A percentile compares a stretch with the other conserved stretches of the same genome.
phyloP scores from a whole-genome alignment of 2,888 invertebrate genomes.

The Caenorhabditis sinica region DNA sequence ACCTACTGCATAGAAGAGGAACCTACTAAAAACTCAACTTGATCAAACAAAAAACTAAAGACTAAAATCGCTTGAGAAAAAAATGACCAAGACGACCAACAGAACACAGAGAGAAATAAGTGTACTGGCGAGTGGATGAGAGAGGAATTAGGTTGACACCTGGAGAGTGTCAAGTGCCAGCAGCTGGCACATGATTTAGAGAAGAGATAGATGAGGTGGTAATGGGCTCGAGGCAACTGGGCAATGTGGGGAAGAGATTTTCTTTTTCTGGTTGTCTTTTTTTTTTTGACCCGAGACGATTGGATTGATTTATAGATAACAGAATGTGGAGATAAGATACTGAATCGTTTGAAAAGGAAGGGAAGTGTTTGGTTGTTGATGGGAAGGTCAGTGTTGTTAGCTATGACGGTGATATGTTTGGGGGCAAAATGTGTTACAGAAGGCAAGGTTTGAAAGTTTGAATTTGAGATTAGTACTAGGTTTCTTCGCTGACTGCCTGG shows the following conservation, averaged over 20 bases:
- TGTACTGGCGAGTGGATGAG: background rate
- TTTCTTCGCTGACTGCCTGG: too few relatives aligned
- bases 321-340: background rate
- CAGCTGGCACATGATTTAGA: slow-evolving; percentile 21
- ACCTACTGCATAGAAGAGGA: too few relatives aligned
- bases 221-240: background rate
- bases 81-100: background rate
- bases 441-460: too few relatives aligned
- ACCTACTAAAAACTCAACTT: too few relatives aligned
- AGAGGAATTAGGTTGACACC: slow-evolving; percentile 6
- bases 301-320: background rate
- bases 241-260: background rate
- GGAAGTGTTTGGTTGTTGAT: background rate
- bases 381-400: background rate
- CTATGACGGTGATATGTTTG: too few relatives aligned
- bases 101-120: background rate
- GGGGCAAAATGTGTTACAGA: too few relatives aligned
- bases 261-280: background rate
- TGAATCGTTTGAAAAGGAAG: background rate
- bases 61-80: background rate
- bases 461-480: too few relatives aligned
- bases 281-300: background rate
- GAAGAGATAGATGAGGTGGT: too few relatives aligned
- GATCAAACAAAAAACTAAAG: background rate
- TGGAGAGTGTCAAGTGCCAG: background rate